phyloP scores from a whole-genome alignment of 2,113 vertebrate genomes.

The Tursiops truncatus region DNA sequence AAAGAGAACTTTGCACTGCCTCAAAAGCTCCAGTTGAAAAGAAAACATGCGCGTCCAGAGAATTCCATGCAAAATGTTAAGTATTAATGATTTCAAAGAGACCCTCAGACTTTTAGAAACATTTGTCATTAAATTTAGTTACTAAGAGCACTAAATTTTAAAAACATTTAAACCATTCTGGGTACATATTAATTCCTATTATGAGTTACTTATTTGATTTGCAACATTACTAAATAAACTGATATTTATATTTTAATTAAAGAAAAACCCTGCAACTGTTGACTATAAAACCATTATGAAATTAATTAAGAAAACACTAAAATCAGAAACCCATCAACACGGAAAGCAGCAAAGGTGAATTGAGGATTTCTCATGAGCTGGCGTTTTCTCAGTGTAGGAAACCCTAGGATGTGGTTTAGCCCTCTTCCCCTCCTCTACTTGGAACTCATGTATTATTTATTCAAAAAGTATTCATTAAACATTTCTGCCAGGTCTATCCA shows the following conservation, averaged over 20 bases:
- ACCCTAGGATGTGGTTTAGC: background rate
- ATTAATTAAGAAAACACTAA: conserved; percentile 29
- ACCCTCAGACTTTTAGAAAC: background rate
- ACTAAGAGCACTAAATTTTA: background rate
- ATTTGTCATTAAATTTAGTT: background rate
- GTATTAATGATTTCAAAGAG: conserved; percentile 29
- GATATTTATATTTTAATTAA: background rate
- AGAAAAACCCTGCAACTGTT: conserved; percentile 4
- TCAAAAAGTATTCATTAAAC: background rate
- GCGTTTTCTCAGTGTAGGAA: background rate
- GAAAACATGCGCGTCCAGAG: background rate
- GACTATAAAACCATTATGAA: conserved; percentile 17
- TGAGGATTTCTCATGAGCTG: background rate
- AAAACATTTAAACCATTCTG: background rate
- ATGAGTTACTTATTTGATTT: conserved; percentile 25
- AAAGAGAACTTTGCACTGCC: background rate
- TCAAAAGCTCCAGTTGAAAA: conserved; percentile 30
- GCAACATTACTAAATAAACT: background rate
- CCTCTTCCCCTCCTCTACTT: background rate
- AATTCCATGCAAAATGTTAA: background rate
- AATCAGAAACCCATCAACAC: conserved; percentile 38
- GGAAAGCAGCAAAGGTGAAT: background rate
- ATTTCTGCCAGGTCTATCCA: background rate
- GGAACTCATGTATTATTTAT: background rate
- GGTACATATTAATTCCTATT: background rate